phyloP scores from a whole-genome alignment of 2,113 vertebrate genomes.

The Melanerpes aurifrons region DNA sequence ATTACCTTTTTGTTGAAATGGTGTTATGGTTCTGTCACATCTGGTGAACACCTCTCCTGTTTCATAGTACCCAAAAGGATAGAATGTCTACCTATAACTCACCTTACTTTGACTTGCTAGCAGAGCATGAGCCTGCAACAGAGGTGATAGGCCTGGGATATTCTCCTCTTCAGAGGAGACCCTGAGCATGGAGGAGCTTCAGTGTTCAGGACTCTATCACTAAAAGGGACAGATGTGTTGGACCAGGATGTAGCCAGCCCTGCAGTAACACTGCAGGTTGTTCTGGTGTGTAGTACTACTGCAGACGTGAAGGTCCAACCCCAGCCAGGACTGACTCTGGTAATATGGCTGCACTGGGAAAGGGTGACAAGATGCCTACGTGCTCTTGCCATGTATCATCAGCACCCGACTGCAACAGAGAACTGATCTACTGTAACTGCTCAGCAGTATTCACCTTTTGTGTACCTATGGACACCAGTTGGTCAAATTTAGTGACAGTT shows the following conservation, averaged over 20 bases:
- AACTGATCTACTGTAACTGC: background rate
- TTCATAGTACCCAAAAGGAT: background rate
- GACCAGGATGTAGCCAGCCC: background rate
- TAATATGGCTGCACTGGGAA: background rate
- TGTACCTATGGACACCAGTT: fast-evolving
- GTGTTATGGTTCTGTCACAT: fast-evolving
- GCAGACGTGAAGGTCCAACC: background rate
- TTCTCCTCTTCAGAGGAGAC: background rate
- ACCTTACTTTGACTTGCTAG: background rate
- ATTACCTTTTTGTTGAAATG: background rate
- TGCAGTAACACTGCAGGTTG: background rate
- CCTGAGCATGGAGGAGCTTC: background rate
- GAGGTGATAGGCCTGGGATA: background rate
- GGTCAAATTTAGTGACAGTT: background rate
- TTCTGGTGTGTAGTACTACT: background rate
- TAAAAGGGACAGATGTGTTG: fast-evolving
- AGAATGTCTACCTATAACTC: background rate
- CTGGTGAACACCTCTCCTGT: background rate
- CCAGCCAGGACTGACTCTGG: background rate
- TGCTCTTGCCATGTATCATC: background rate
- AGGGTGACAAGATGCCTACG: fast-evolving
- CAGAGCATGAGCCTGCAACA: background rate
- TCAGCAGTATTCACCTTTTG: background rate
- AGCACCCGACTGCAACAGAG: background rate
- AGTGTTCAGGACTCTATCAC: background rate